Evolutionary conservation across 2,797 vertebrate species (phyloP).

Genomic region (Orientallactaga sibirica): DNA sequence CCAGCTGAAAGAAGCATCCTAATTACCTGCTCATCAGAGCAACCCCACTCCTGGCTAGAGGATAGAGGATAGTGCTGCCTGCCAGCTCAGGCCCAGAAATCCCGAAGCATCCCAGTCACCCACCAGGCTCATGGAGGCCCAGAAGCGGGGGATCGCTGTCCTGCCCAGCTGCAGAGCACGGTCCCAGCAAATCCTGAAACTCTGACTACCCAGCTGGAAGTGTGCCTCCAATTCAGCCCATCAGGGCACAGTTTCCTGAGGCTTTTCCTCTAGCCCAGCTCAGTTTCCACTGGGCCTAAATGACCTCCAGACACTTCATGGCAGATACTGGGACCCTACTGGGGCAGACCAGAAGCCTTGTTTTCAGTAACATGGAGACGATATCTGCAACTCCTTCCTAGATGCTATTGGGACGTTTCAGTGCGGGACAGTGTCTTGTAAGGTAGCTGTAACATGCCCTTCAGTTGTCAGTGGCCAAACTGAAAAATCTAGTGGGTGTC

Average conservation of each 20-base stretch:
- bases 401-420: not conserved
- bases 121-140: slow-evolving; percentile 52
- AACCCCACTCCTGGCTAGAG: slow-evolving; percentile 71
- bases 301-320: not conserved
- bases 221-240: slow-evolving; percentile 5
- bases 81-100: slow-evolving; percentile 79
- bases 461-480: not conserved
- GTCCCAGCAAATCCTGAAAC: slow-evolving; percentile 68
- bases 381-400: not conserved
- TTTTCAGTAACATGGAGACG: not conserved
- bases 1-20: slow-evolving; percentile 71
- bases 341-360: not conserved
- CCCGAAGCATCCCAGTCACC: slow-evolving; percentile 71
- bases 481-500: not conserved
- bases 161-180: slow-evolving; percentile 50
- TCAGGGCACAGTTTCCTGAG: not conserved
- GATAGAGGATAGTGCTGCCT: slow-evolving; percentile 63
- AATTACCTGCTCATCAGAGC: slow-evolving; percentile 78
- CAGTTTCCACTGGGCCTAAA: not conserved
- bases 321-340: accelerated
- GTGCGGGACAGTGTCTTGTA: not conserved
- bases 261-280: not conserved
- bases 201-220: slow-evolving; percentile 58
- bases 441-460: not conserved
- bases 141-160: slow-evolving; percentile 54